Conservation (phyloP, 2,797 vertebrate species). For the Xenopus petersii region DNA sequence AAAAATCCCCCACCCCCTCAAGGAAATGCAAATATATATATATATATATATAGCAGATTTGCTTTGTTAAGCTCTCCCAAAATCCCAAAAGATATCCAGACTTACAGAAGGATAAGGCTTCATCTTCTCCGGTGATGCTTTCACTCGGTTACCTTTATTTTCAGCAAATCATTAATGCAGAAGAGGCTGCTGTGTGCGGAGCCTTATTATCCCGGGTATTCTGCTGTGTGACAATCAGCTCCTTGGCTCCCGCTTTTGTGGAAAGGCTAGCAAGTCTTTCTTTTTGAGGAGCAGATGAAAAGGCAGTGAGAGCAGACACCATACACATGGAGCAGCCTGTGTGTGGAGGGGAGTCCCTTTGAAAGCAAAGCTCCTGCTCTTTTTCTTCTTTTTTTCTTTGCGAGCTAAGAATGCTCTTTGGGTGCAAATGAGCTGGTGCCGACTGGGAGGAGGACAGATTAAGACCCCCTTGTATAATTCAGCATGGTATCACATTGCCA, state of each 20-base stretch:
- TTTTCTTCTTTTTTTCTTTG: constrained; percentile 21
- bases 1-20: no score
- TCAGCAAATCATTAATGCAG: constrained; percentile 15
- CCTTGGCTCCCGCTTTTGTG: constrained; percentile 33
- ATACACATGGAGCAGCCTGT: constrained; percentile 39
- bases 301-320: constrained; percentile 32
- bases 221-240: constrained; percentile 13
- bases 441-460: constrained; percentile 26
- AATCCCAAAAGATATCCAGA: constrained; percentile 34
- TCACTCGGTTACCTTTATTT: constrained; percentile 4
- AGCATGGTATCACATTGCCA: constrained; percentile 40
- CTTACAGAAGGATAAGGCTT: constrained; percentile 24
- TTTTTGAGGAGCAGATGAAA: constrained; percentile 43
- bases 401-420: constrained; percentile 38
- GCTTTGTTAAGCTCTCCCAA: constrained; percentile 31
- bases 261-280: constrained; percentile 20
- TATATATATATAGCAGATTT: no score
- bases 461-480: constrained; percentile 24
- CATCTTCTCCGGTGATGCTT: constrained; percentile 16
- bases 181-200: neutral
- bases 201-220: constrained; percentile 15
- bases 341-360: constrained; percentile 13
- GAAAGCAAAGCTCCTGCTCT: constrained; percentile 25
- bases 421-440: constrained; percentile 42
- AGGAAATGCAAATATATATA: no score